phyloP scores from a whole-genome alignment of 2,888 invertebrate genomes.

The Agrotis puta region DNA sequence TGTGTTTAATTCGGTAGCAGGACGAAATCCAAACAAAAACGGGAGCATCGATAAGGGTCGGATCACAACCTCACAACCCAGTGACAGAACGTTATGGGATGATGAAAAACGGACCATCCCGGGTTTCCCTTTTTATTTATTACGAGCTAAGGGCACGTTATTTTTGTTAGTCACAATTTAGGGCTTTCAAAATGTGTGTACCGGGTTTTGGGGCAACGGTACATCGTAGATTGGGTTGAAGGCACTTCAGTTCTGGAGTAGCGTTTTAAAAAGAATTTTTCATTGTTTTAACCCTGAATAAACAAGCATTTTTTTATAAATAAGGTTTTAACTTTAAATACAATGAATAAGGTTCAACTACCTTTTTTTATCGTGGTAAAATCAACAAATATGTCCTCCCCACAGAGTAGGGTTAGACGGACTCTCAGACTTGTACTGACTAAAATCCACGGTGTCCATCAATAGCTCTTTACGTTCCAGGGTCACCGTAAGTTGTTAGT shows the following conservation, averaged over 20 bases:
- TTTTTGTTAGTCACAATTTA: slow-evolving; percentile 57
- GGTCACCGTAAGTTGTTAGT: too few species aligned
- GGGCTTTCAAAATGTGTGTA: slow-evolving; percentile 37
- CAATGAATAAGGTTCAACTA: too few species aligned
- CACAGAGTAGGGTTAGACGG: too few species aligned
- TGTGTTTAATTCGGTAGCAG: slow-evolving; percentile 40
- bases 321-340: too few species aligned
- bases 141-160: slow-evolving; percentile 46
- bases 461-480: too few species aligned
- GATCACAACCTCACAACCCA: slow-evolving; percentile 33
- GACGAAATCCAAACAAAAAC: slow-evolving; percentile 44
- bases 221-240: slow-evolving; percentile 36
- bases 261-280: slow-evolving; percentile 15
- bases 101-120: slow-evolving; percentile 52
- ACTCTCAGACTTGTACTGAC: too few species aligned
- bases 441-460: too few species aligned
- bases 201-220: slow-evolving; percentile 33
- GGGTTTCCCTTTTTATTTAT: slow-evolving; percentile 54
- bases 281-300: slow-evolving; percentile 30
- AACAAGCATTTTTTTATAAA: not conserved
- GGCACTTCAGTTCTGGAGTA: slow-evolving; percentile 22
- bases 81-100: slow-evolving; percentile 52
- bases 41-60: slow-evolving; percentile 39
- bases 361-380: too few species aligned
- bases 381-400: too few species aligned